Evolutionary conservation across 2,797 vertebrate species (phyloP), one percentile per base, ranked within the genome.

Genomic region (Ficedula albicollis): DNA sequence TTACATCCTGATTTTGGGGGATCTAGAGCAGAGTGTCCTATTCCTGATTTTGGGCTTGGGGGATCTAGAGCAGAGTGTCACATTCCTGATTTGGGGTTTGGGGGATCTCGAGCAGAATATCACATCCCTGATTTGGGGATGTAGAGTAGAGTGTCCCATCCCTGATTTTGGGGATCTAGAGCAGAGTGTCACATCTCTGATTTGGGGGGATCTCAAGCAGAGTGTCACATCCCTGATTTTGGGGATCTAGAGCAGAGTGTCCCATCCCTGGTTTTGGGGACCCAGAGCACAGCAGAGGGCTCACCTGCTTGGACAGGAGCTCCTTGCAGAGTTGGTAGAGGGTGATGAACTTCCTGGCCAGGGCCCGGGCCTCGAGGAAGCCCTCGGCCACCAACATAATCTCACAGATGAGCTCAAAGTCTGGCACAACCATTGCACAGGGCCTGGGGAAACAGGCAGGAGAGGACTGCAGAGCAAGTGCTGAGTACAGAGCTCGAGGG

Each of bases 381-480:
- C 99, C 99, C 97, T 99, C 99, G 0, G 99, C 99, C 94, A 99
- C 99, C 97, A 99, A 92, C 99, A 99, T 99, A 78, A 99, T 99
- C 96, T 99, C 99, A 98, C 99, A 99, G 95, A 99, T 99, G 84
- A 99, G 97, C 94, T 99, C 99, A 27, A 99, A 99, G 97, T 99
- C 99, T 10, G 99, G 99, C 83, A 99, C 99, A 66, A 99, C 99
- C 99, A 99, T 99, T 0, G 99, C 99, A 78, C 99, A 99, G 1
- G 99, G 99, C 96, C 99, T 99, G 44, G 34, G 60, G 70, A 74
- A 46, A 56, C 16, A 92, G 48, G 39, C 59, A 66, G 93, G 54
- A 84, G 5, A 23, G 56, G 48, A 38, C 3, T 60, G 49, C 27
- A 48, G 39, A 74, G 48, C 7, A 52, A 15, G 7, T 7, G 13